Conservation (phyloP, 2,888 invertebrate species). For the Oscheius myriophilus region DNA sequence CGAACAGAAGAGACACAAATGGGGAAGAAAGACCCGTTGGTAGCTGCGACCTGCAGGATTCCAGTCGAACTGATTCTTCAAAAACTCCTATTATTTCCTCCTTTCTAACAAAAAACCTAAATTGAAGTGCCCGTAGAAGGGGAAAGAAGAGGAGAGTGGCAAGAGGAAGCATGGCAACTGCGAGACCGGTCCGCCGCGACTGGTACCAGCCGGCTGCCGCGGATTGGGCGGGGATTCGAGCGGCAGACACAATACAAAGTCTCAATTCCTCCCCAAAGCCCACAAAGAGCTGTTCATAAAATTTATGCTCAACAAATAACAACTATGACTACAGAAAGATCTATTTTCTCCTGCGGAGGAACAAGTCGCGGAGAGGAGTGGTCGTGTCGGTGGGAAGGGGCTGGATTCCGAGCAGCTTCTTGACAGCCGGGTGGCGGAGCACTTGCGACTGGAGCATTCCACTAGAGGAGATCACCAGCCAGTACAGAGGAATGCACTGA, state of each 20-base stretch:
- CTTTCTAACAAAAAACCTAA: slow-evolving; percentile 4
- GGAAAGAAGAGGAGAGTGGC: slow-evolving; percentile 10
- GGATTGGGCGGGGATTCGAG: slow-evolving; percentile 16
- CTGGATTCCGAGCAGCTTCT: slow-evolving; percentile 57
- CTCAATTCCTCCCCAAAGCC: too few species aligned
- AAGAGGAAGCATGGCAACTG: slow-evolving; percentile 20
- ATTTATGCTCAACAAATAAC: too few species aligned
- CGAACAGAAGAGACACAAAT: slow-evolving; percentile 12
- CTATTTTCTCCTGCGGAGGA: slow-evolving; percentile 34
- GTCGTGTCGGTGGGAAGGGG: slow-evolving; percentile 64
- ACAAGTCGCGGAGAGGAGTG: slow-evolving; percentile 64
- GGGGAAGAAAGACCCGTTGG: slow-evolving; percentile 10
- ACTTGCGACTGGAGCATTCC: slow-evolving; percentile 62
- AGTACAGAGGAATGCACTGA: slow-evolving; percentile 66
- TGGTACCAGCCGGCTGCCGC: slow-evolving; percentile 4
- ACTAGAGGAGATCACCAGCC: slow-evolving; percentile 59
- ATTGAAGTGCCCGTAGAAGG: slow-evolving; percentile 1
- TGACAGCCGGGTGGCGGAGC: slow-evolving; percentile 61
- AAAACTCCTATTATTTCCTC: neutral
- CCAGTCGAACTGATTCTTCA: slow-evolving; percentile 4
- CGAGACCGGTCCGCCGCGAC: slow-evolving; percentile 17
- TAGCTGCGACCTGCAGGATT: slow-evolving; percentile 9
- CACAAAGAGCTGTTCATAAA: too few species aligned
- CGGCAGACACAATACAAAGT: too few species aligned
- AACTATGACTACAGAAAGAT: neutral